phyloP scores from a whole-genome alignment of 2,797 vertebrate genomes.

The Gallinago nigripennis region DNA sequence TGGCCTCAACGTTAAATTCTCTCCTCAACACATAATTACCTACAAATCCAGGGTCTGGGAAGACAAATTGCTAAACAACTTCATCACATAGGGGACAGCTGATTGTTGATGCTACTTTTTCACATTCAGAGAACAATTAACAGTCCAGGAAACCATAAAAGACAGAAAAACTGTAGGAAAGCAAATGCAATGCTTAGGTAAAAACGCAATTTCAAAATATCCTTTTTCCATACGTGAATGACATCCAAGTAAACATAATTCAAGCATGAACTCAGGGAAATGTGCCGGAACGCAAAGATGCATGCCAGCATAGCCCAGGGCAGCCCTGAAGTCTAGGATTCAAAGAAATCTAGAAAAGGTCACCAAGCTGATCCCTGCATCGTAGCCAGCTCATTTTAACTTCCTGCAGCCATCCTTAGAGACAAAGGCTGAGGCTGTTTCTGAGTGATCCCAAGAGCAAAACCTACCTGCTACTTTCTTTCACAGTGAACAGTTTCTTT shows the following conservation, averaged over 20 bases:
- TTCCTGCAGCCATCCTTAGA: not conserved
- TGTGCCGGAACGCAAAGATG: not conserved
- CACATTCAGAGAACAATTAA: not conserved
- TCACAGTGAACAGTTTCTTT: not conserved
- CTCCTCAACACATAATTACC: not conserved
- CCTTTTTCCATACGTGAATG: not conserved
- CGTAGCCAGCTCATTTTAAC: not conserved
- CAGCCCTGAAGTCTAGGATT: not conserved
- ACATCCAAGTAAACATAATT: not conserved
- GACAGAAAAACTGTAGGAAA: not conserved
- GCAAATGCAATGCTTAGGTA: not conserved
- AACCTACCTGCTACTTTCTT: not conserved
- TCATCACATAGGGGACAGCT: not conserved
- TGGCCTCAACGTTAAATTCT: not conserved
- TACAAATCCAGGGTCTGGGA: not conserved
- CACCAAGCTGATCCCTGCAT: not conserved
- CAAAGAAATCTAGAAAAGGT: conserved; percentile 20
- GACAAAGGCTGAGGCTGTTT: not conserved
- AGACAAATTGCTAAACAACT: not conserved
- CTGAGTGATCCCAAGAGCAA: not conserved
- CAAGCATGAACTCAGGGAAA: not conserved
- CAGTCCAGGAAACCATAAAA: not conserved
- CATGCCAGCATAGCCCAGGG: not conserved
- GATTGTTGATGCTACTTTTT: not conserved
- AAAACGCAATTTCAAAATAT: not conserved